Evolutionary conservation across 2,888 invertebrate genomes (phyloP), one percentile per base, ranked within the genome.

Genomic region (Campoplex nolae): DNA sequence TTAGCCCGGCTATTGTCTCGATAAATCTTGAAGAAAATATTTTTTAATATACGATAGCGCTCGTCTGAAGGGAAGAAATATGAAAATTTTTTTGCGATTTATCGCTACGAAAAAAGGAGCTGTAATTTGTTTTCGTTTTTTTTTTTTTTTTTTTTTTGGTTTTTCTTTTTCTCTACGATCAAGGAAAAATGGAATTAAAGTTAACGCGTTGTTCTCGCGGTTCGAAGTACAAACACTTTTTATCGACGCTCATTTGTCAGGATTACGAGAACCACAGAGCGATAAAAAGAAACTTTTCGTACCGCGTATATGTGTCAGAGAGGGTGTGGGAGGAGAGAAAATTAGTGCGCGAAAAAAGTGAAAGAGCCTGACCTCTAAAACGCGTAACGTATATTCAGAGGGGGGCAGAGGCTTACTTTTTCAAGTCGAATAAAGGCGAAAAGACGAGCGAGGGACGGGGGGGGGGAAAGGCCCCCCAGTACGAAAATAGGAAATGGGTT

Each of bases 401-500:
- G 45, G 28, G 13, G 28, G 45, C 23, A 71, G 23, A 23, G n/a
- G 51, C 58, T 84, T 73, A 13, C 16, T 74, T 58, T 68, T 68
- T 42, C 67, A 54, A 38, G 78, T 28, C 48, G 75, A 79, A 74
- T 13, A 42, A 62, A n/a, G 58, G 16, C 16, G n/a, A 56, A 54
- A 35, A 71, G 65, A 28, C 54, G 62, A 48, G 48, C 38, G 70
- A 35, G 48, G 68, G 56, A 62, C 32, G 16, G 38, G 42, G 70
- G 28, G 48, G 68, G 58, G 70, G 23, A 0, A 0, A 23, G 23
- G 23, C 23, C 23, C 23, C 32, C 2, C 51, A 6, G 75, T 70
- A 79, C 83, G 58, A 80, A 80, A 84, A 84, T 84, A 84, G 84
- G 48, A 84, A 84, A 75, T 79, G 62, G 70, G 75, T 84, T 84